Evolutionary conservation across 2,888 invertebrate genomes (phyloP).

Genomic region (Drosophila meridiana): DNA sequence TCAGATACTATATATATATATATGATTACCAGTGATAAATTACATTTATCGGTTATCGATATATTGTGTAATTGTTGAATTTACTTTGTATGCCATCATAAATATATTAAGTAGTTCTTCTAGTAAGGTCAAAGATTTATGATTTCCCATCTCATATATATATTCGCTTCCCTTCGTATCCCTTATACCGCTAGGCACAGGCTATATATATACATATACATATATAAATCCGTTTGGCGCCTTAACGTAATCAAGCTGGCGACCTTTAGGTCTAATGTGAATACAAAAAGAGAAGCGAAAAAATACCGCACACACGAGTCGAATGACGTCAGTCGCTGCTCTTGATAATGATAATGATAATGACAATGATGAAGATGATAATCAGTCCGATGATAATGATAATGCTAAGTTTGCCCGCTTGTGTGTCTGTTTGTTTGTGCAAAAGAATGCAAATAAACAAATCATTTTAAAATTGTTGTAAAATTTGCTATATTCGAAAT

Average conservation of each 20-base stretch:
- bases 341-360: conserved; percentile 16
- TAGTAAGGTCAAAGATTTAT: neutral
- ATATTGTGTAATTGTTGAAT: too few relatives aligned
- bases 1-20: too few relatives aligned
- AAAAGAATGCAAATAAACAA: conserved; percentile 41
- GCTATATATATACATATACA: neutral
- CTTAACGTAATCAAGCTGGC: conserved; percentile 21
- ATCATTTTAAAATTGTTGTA: conserved; percentile 5
- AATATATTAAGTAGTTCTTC: neutral
- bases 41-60: too few relatives aligned
- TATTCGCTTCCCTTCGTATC: too few relatives aligned
- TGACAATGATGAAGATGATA: conserved; percentile 2
- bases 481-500: conserved; percentile 11
- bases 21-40: too few relatives aligned
- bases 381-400: neutral
- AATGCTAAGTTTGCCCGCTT: neutral
- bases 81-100: too few relatives aligned
- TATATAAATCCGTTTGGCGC: conserved; percentile 17
- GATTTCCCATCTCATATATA: neutral
- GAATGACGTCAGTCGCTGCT: conserved; percentile 47
- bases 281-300: neutral
- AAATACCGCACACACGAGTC: conserved; percentile 4
- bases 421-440: neutral
- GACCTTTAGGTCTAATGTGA: conserved; percentile 22
- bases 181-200: neutral